Evolutionary conservation across 2,113 vertebrate species (phyloP), one percentile per base, ranked within the genome.

Genomic region (Coregonus clupeaformis): DNA sequence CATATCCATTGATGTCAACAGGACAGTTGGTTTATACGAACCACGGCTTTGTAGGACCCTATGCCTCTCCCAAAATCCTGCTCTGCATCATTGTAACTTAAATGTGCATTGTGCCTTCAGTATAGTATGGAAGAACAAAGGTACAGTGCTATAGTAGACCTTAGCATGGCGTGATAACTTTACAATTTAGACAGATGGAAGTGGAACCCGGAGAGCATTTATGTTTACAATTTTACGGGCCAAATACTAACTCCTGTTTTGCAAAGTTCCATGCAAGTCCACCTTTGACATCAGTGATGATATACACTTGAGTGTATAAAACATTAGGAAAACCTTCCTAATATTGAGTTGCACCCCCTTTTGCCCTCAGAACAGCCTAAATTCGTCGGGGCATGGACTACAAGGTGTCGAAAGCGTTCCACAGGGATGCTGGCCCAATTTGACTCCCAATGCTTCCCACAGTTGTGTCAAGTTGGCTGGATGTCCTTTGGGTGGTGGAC

Each of bases 91-190:
- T 52, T 14, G 12, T 5, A 52, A 52, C 49, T 52, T 52, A 52
- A 52, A 60, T 22, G n/a, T 60, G 57, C 57, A 60, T n/a, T 60
- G 57, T 60, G 57, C 57, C 57, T 60, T 60, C n/a, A 60, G 20
- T 24, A 7, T 3, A 60, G n/a, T 22, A 60, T 60, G 57, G 57
- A 60, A 60, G 57, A 16, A 60, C n/a, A 60, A 60, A 22, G 57
- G n/a, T 60, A 5, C 57, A 24, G 57, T 81, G 82, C 73, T 18
- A 49, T 73, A 63, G 52, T 47, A 60, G 18, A 4, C 66, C 66
- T 45, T 81, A 57, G 72, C 1, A 67, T 72, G 9, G 71, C 74
- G 49, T 72, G 1, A 79, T 81, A 42, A 72, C 76, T 78, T 77
- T 65, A 77, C 16, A 42, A 42, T 42, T 42, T 42, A 42, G 9